phyloP scores from a whole-genome alignment of 2,888 invertebrate species.

The Iphiclides podalirius region DNA sequence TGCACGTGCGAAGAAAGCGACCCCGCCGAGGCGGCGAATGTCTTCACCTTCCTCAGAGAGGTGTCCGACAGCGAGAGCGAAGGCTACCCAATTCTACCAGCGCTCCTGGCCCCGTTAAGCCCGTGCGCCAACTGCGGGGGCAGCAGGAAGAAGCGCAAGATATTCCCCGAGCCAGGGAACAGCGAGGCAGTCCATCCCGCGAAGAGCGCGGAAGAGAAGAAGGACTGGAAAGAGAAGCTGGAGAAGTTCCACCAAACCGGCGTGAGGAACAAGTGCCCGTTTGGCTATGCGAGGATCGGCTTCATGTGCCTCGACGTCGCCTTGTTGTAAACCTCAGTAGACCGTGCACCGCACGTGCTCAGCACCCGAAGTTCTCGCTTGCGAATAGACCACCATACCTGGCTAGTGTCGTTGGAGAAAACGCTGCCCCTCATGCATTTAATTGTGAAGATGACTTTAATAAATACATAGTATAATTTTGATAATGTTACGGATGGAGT shows the following conservation, averaged over 20 bases:
- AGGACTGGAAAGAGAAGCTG: no score
- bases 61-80: constrained; percentile 9
- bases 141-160: constrained; percentile 26
- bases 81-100: constrained; percentile 31
- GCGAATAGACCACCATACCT: no score
- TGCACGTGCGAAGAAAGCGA: constrained; percentile 7
- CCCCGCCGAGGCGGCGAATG: background rate
- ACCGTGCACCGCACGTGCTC: no score
- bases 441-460: no score
- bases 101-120: constrained; percentile 31
- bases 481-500: no score
- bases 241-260: background rate
- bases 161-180: background rate
- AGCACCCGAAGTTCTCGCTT: no score
- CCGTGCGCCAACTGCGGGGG: constrained; percentile 37
- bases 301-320: constrained; percentile 14
- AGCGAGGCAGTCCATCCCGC: no score
- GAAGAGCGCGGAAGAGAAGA: no score
- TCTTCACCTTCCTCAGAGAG: constrained; percentile 7
- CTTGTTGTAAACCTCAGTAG: no score
- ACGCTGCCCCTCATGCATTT: no score
- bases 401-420: no score
- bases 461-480: no score
- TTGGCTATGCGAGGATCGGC: constrained; percentile 15
- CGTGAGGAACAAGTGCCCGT: constrained; percentile 22